These are phyloP conservation scores for Heliconius nattereri DNA, from an alignment of 1,140 invertebrate genomes.

Conservation along the genomic window DNA sequence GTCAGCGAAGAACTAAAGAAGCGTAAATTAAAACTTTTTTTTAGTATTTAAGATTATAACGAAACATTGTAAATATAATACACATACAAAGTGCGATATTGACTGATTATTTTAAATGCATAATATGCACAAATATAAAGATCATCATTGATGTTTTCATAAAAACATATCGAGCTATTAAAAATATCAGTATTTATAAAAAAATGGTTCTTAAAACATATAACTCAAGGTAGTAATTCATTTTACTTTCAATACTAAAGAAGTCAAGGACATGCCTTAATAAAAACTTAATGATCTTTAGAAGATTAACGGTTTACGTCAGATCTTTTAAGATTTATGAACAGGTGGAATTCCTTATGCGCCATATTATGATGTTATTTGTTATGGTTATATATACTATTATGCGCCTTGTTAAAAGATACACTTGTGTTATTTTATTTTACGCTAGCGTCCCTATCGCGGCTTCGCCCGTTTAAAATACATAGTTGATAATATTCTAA, in stretches of 20 bases:
- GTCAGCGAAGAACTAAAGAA: no score
- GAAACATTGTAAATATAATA: background rate
- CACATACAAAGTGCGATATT: background rate
- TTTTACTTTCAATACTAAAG: background rate
- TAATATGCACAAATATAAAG: no score
- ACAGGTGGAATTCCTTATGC: conserved; percentile 21
- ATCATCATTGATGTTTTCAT: background rate
- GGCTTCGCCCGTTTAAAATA: no score
- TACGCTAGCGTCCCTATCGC: no score
- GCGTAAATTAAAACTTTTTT: no score
- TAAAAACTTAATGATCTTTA: conserved; percentile 24
- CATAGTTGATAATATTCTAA: no score
- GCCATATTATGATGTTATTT: conserved; percentile 18
- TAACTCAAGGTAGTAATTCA: background rate
- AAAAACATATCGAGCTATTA: background rate
- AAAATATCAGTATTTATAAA: background rate
- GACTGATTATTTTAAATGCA: no score
- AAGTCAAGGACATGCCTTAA: background rate
- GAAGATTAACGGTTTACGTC: conserved; percentile 26
- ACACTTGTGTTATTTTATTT: background rate
- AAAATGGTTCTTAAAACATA: background rate
- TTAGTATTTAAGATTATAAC: no score
- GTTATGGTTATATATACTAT: background rate
- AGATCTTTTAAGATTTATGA: conserved; percentile 15
- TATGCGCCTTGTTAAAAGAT: background rate